Conservation (phyloP, 2,888 invertebrate genomes). For the Scaptomyza flava region DNA sequence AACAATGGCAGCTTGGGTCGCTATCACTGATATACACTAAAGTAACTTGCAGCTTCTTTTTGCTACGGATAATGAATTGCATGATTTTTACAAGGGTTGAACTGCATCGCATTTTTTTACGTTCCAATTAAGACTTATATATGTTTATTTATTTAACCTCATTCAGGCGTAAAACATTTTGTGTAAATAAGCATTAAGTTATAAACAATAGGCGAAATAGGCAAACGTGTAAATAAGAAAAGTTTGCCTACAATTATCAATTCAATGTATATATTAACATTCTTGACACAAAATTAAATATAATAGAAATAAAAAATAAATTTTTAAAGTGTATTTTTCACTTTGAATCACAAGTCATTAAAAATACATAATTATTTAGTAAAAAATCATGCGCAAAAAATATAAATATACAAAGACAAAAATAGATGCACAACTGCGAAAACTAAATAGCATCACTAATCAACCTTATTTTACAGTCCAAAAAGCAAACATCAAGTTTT, state of each 20-base stretch:
- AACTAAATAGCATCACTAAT: too few species aligned
- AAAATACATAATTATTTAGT: conserved; percentile 64
- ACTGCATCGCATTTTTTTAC: conserved; percentile 29
- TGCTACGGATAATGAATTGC: conserved; percentile 73
- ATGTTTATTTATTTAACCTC: conserved; percentile 54
- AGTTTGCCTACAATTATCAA: conserved; percentile 43
- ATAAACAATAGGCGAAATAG: conserved; percentile 11
- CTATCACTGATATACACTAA: conserved; percentile 82
- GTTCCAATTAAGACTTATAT: conserved; percentile 35
- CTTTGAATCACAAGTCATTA: conserved; percentile 74
- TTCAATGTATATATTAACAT: conserved; percentile 56
- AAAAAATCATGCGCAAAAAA: conserved; percentile 28
- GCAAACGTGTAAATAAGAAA: conserved; percentile 30
- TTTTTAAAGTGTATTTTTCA: conserved; percentile 60
- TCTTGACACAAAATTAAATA: conserved; percentile 6
- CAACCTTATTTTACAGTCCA: too few species aligned
- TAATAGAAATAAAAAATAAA: conserved; percentile 26
- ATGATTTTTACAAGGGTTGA: conserved; percentile 74
- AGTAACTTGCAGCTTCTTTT: conserved; percentile 37
- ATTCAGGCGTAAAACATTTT: conserved; percentile 59
- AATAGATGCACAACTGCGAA: too few species aligned
- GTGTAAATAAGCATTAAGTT: conserved; percentile 72
- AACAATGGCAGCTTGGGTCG: conserved; percentile 81
- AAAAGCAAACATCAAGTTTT: too few species aligned
- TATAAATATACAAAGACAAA: neutral